A percentile compares a stretch with the other conserved stretches of the same genome.
Conservation (phyloP, 2,888 invertebrate genomes). For the Tyria jacobaeae region DNA sequence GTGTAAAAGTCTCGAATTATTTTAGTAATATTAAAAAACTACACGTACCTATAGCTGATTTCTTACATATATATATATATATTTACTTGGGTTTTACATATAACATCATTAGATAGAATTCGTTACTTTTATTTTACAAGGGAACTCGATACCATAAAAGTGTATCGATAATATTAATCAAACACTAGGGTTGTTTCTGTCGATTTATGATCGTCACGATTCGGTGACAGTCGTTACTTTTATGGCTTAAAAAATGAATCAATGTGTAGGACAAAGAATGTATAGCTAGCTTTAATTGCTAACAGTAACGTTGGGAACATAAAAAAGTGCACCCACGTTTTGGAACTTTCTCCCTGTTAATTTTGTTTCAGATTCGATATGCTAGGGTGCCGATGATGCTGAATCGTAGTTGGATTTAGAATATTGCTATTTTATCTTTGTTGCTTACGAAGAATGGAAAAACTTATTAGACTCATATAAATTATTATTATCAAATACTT, state of each 20-base stretch:
- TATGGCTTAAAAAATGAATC: conserved; percentile 81
- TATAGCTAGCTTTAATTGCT: conserved; percentile 78
- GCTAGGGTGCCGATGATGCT: conserved; percentile 59
- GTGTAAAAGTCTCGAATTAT: no score
- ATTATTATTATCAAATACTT: no score
- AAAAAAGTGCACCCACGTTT: conserved; percentile 63
- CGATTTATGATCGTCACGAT: conserved; percentile 77
- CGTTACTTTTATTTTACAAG: conserved; percentile 36
- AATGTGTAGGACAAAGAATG: conserved; percentile 76
- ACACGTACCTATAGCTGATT: no score
- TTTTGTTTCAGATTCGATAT: conserved; percentile 70
- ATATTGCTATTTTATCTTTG: conserved; percentile 6
- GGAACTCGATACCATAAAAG: conserved; percentile 37
- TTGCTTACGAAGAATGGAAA: not conserved
- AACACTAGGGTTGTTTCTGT: conserved; percentile 60
- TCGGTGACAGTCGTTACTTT: conserved; percentile 79
- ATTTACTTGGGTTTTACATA: conserved; percentile 8
- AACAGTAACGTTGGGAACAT: conserved; percentile 47
- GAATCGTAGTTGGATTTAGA: conserved; percentile 2
- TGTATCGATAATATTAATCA: conserved; percentile 56
- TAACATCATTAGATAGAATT: conserved; percentile 16
- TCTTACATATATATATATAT: no score
- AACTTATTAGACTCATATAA: no score
- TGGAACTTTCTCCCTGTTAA: conserved; percentile 60
- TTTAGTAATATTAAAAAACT: no score